A percentile compares a stretch with the other conserved stretches of the same genome.
These are phyloP conservation scores for Sicus ferrugineus DNA, from an alignment of 2,888 invertebrate species.

Conservation along the genomic window DNA sequence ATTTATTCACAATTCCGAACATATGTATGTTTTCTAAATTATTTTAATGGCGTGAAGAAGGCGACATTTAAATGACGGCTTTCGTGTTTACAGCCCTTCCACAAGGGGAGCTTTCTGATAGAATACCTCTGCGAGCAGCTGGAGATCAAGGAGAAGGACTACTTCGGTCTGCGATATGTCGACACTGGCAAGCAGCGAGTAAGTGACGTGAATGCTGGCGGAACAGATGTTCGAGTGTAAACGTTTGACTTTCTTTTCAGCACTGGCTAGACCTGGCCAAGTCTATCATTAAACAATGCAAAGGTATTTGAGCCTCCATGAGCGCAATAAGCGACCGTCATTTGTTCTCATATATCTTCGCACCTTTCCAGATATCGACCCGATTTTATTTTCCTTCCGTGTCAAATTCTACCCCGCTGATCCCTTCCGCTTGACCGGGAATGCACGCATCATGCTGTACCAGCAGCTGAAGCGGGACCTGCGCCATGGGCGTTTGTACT, in stretches of 20 bases:
- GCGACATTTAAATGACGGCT: not conserved
- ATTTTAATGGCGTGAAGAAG: conserved; percentile 17
- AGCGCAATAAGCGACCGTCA: not conserved
- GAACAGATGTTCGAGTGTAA: not conserved
- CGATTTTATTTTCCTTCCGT: conserved; percentile 92
- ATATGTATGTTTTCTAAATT: too few relatives aligned
- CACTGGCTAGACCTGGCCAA: conserved; percentile 94
- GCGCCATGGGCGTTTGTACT: conserved; percentile 92
- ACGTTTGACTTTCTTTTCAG: conserved; percentile 66
- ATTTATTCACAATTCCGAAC: too few relatives aligned
- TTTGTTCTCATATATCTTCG: too few relatives aligned
- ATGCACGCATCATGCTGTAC: conserved; percentile 94
- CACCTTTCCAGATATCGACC: conserved; percentile 78
- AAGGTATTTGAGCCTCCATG: conserved; percentile 69
- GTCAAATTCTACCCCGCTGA: conserved; percentile 98
- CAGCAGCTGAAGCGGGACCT: conserved; percentile 95
- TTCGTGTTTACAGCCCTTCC: conserved; percentile 73
- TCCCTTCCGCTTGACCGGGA: conserved; percentile 90
- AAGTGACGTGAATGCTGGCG: conserved; percentile 59
- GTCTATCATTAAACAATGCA: conserved; percentile 89
- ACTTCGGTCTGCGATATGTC: conserved; percentile 92
- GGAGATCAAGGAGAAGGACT: conserved; percentile 91
- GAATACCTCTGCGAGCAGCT: conserved; percentile 91
- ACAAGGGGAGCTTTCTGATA: conserved; percentile 88
- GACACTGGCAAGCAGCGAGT: conserved; percentile 89